Conservation (phyloP, 2,888 invertebrate genomes). For the Melinopterus prodromus region DNA sequence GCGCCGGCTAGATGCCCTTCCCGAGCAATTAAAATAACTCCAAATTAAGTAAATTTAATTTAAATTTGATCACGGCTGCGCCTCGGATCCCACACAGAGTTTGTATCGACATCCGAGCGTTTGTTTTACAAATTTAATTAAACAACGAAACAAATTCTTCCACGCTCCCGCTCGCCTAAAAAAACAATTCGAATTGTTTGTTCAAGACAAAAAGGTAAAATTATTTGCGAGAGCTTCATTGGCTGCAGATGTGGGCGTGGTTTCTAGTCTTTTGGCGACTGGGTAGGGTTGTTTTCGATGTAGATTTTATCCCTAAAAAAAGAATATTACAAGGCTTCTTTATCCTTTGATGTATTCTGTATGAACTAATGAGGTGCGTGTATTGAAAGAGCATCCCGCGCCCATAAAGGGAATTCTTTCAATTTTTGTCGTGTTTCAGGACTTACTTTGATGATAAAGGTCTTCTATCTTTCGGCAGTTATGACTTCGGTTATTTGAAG, state of each 20-base stretch:
- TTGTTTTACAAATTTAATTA: background rate
- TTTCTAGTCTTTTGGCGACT: no score
- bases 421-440: background rate
- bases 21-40: background rate
- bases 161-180: background rate
- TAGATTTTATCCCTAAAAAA: background rate
- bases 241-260: no score
- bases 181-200: background rate
- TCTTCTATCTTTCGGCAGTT: background rate
- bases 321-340: background rate
- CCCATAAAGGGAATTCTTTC: background rate
- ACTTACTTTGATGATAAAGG: background rate
- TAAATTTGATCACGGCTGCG: background rate
- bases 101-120: background rate
- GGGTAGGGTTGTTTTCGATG: no score
- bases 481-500: no score
- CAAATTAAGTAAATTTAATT: background rate
- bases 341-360: background rate
- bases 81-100: background rate
- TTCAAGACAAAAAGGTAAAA: no score
- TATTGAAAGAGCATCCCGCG: background rate
- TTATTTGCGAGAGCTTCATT: no score
- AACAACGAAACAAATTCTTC: slow-evolving; percentile 4
- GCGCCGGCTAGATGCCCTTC: background rate
- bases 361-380: background rate